Conservation (phyloP, 2,888 invertebrate species). For the Dynastes tityus region DNA sequence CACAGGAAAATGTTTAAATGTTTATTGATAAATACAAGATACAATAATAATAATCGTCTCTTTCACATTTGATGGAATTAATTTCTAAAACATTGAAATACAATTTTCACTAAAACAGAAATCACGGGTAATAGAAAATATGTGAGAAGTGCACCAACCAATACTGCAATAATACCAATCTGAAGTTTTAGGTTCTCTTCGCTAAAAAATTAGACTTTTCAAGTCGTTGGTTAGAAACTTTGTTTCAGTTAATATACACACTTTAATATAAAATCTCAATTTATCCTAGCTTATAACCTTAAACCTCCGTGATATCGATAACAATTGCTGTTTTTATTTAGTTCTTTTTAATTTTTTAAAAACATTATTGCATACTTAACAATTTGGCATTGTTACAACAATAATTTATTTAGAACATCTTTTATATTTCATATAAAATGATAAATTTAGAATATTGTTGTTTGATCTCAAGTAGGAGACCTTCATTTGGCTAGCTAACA, state of each 20-base stretch:
- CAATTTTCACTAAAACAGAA: slow-evolving; percentile 58
- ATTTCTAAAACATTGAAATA: slow-evolving; percentile 60
- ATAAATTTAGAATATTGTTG: slow-evolving; percentile 63
- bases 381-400: slow-evolving; percentile 63
- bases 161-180: slow-evolving; percentile 55
- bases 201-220: slow-evolving; percentile 48
- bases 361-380: slow-evolving; percentile 64
- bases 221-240: slow-evolving; percentile 57
- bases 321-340: slow-evolving; percentile 63
- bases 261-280: slow-evolving; percentile 57
- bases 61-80: slow-evolving; percentile 63
- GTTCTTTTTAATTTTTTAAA: slow-evolving; percentile 45
- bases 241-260: slow-evolving; percentile 56
- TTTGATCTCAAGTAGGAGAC: slow-evolving; percentile 40
- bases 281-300: slow-evolving; percentile 58
- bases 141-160: slow-evolving; percentile 50
- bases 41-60: slow-evolving; percentile 61
- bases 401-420: slow-evolving; percentile 57
- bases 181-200: slow-evolving; percentile 52
- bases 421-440: slow-evolving; percentile 57
- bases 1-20: slow-evolving; percentile 52
- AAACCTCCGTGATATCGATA: slow-evolving; percentile 64
- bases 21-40: slow-evolving; percentile 65
- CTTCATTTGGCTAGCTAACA: slow-evolving; percentile 58
- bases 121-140: slow-evolving; percentile 60